Conservation (phyloP, 2,888 invertebrate species). For the Spialia ferax region DNA sequence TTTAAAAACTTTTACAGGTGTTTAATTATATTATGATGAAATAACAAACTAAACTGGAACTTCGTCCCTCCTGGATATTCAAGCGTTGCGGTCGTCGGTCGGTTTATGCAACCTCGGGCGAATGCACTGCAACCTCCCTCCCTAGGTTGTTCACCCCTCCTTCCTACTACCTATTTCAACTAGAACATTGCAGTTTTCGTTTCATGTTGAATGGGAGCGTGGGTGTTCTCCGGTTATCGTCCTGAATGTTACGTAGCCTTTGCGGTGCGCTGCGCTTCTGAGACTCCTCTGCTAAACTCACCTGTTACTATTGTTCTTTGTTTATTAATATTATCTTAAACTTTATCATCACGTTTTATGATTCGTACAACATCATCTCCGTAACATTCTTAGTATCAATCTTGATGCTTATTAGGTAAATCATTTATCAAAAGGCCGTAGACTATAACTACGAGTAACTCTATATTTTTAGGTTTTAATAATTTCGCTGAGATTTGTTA, state of each 20-base stretch:
- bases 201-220: constrained; percentile 68
- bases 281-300: constrained; percentile 44
- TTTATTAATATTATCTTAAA: too few relatives aligned
- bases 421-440: too few relatives aligned
- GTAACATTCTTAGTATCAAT: too few relatives aligned
- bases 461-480: too few relatives aligned
- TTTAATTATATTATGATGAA: constrained; percentile 16
- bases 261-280: constrained; percentile 36
- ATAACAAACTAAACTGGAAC: constrained; percentile 20
- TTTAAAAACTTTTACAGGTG: not conserved
- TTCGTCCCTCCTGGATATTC: constrained; percentile 55
- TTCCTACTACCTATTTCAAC: constrained; percentile 59
- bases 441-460: too few relatives aligned
- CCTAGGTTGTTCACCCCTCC: constrained; percentile 67
- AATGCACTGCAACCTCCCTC: constrained; percentile 64
- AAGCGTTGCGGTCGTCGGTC: constrained; percentile 60
- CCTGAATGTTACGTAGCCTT: constrained; percentile 46
- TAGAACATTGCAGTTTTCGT: constrained; percentile 67
- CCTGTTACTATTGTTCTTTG: not conserved
- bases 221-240: constrained; percentile 62
- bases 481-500: too few relatives aligned
- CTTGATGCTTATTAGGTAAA: too few relatives aligned
- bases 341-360: too few relatives aligned
- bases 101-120: constrained; percentile 67
- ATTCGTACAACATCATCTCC: too few relatives aligned